These are phyloP conservation scores for Diorhabda sublineata DNA, from an alignment of 1,140 invertebrate genomes.

Conservation along the genomic window DNA sequence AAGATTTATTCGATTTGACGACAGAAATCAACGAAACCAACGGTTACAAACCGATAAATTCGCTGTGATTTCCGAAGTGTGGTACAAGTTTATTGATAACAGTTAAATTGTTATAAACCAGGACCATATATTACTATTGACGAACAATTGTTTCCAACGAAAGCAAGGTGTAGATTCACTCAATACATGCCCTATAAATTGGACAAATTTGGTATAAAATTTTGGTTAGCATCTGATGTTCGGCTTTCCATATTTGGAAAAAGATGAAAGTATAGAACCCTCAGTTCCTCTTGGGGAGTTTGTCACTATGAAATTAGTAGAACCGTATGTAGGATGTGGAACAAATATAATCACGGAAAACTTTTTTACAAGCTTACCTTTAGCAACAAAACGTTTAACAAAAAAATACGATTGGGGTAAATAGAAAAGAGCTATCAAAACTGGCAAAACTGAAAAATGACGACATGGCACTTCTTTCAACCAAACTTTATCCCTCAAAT, in stretches of 20 bases:
- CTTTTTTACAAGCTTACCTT: not conserved
- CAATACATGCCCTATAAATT: not conserved
- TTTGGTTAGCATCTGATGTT: conserved; percentile 1
- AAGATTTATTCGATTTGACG: not conserved
- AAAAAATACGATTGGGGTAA: not conserved
- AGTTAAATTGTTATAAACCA: too few relatives aligned
- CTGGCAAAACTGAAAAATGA: too few relatives aligned
- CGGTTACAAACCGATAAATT: too few relatives aligned
- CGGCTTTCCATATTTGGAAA: not conserved
- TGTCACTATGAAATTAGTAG: too few relatives aligned
- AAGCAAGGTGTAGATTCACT: not conserved
- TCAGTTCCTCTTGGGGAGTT: not conserved
- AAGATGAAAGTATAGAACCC: not conserved
- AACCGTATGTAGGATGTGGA: not conserved
- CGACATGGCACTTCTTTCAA: too few relatives aligned
- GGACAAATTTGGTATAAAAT: not conserved
- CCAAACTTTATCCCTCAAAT: not conserved
- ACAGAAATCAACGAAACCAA: not conserved
- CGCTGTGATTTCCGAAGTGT: too few relatives aligned
- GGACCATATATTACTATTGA: too few relatives aligned
- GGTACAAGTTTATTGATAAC: too few relatives aligned
- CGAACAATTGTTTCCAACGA: too few relatives aligned
- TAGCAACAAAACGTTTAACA: not conserved
- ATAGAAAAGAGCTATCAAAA: too few relatives aligned
- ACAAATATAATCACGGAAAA: not conserved